Evolutionary conservation across 2,797 vertebrate species (phyloP).

Genomic region (Aphelocoma californica): DNA sequence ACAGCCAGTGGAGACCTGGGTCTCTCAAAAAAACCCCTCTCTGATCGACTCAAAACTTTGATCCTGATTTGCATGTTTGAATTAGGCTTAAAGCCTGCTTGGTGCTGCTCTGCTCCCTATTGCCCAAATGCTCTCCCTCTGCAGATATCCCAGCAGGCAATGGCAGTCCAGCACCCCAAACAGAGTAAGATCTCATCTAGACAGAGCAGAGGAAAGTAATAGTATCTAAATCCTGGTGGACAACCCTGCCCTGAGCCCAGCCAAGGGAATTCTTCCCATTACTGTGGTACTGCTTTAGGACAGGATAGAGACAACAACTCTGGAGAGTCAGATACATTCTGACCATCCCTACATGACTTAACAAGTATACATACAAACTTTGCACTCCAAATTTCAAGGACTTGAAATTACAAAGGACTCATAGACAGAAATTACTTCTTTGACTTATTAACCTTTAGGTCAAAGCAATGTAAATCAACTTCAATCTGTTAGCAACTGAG

Average conservation of each 20-base stretch:
- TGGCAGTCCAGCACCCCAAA: background rate
- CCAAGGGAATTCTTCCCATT: background rate
- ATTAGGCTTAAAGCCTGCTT: background rate
- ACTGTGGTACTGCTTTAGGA: background rate
- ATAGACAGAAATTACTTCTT: background rate
- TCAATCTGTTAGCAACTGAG: background rate
- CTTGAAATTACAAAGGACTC: background rate
- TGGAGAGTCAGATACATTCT: background rate
- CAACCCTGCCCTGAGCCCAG: background rate
- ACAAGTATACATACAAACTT: background rate
- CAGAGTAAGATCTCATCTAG: background rate
- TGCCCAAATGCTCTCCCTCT: background rate
- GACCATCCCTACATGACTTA: background rate
- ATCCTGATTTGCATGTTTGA: background rate
- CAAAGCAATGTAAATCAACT: background rate
- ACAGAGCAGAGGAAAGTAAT: background rate
- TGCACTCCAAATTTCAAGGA: background rate
- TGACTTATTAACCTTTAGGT: background rate
- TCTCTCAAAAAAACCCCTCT: background rate
- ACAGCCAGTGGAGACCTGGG: background rate
- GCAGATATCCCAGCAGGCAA: background rate
- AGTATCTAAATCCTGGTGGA: background rate
- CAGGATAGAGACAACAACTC: background rate
- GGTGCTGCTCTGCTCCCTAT: background rate
- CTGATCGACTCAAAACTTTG: background rate